Base-by-base conservation (phyloP, 2,113 vertebrate species). In the Cygnus buccinator region DNA sequence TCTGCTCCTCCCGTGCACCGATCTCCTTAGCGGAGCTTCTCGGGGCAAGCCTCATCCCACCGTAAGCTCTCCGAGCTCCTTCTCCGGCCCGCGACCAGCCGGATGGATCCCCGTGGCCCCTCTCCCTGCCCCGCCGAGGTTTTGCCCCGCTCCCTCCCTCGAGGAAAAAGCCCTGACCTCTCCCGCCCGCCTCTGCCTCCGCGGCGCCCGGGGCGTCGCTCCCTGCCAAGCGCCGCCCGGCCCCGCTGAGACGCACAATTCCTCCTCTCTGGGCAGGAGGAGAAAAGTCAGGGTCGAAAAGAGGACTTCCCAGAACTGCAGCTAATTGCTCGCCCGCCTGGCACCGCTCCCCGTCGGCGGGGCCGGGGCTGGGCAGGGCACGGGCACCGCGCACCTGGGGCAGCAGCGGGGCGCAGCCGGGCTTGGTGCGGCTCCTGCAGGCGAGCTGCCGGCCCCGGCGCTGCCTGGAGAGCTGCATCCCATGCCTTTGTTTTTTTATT, bases 301-400 rank as follows among this genome's bases (percentile, higher is more conserved):
- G 90, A 94, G 87, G 9, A 8, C 43, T 95, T 94, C 89, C 58
- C 65, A 95, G 92, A 94, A 85, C 68, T 71, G 85, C 41, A 95
- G 94, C 90, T 95, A 91, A 89, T 88, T 90, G 94, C 90, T 93
- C 61, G 78, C 87, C 89, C 93, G 91, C 82, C 58, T 96, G 96
- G 94, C 84, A 61, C 62, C 57, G 52, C 6, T 44, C 87, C 91
- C 57, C 72, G 57, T 70, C 70, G 0, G 2, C 2, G 8, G 87
- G 62, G 89, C 63, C 28, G 86, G 87, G 80, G 67, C 82, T 1
- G 4, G 77, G 90, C 86, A 67, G 70, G 76, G 68, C 80, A 77
- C 15, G 73, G 80, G 65, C 80, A 6, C 37, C 26, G 88, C 39
- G 52, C 96, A 94, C 96, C 95, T 96, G 94, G 37, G 7, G 88